Conservation (phyloP, 1,140 invertebrate genomes). For the Saxidomus purpurata region DNA sequence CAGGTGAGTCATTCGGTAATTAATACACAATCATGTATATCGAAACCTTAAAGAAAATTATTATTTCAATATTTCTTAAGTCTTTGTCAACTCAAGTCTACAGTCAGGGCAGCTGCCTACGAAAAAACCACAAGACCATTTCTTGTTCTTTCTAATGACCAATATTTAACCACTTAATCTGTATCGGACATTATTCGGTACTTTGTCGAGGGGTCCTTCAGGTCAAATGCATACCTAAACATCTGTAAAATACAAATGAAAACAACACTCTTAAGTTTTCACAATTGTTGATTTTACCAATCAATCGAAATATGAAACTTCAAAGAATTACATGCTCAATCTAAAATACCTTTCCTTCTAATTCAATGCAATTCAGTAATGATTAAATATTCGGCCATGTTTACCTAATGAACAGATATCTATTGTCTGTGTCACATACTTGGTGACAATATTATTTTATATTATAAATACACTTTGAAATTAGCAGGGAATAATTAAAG, state of each 20-base stretch:
- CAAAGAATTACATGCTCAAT: not conserved
- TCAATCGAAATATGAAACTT: conserved; percentile 13
- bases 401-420: not conserved
- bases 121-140: too few relatives aligned
- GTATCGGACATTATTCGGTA: too few relatives aligned
- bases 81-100: too few relatives aligned
- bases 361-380: not conserved
- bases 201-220: not conserved
- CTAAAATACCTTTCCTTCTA: not conserved
- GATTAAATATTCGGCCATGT: conserved; percentile 10
- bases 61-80: too few relatives aligned
- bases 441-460: too few relatives aligned
- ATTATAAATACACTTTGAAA: too few relatives aligned
- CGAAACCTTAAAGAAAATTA: too few relatives aligned
- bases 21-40: too few relatives aligned
- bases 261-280: conserved; percentile 16
- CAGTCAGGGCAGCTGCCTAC: too few relatives aligned
- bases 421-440: not conserved
- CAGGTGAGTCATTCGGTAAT: too few relatives aligned
- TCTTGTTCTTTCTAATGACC: too few relatives aligned
- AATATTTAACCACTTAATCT: too few relatives aligned
- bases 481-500: not conserved
- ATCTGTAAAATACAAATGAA: not conserved
- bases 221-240: conserved; percentile 2
- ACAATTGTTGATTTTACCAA: conserved; percentile 21